Base-by-base conservation (phyloP, 2,888 invertebrate genomes). In the Physocephala rufipes region DNA sequence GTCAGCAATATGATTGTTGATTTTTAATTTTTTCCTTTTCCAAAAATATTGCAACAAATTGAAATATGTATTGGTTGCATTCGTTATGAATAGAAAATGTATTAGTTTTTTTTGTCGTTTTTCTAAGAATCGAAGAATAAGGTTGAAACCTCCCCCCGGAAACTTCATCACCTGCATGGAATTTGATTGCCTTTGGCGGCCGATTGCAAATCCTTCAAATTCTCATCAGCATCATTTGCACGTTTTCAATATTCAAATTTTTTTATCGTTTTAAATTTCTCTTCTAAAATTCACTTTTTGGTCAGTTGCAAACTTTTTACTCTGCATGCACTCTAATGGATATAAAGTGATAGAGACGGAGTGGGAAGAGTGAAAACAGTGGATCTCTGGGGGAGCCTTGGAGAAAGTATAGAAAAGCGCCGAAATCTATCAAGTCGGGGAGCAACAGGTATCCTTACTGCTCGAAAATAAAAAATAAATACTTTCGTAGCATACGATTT, bases 171-270 rank as follows among this genome's bases (percentile, higher is more conserved):
- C 12, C 47, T 36, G 36, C 9, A 36, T 36, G 36, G 4, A 36
- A 4, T 9, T 36, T 9, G 5, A 36, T 9, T 36, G 36, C 36
- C 4, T 9, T 36, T 9, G 5, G 36, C 36, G 5, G 9, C 9
- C 36, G 36, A 36, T 4, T 9, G 36, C n/a, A n/a, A n/a, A n/a
- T 4, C 36, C 36, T 36, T 36, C 36, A 36, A 36, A 7, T 9
- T 4, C 36, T 45, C 45, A 59, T 67, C 36, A 45, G 21, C 47
- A 67, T 45, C 4, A 55, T 16, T 26, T 28, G 67, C 59, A 67
- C 67, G 67, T 59, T 67, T 67, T 67, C 67, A 67, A 67, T 67
- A 67, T 36, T 36, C 36, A 36, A 9, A 36, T 7, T 36, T 36
- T 9, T n/a, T n/a, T n/a, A n/a, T n/a, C n/a, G n/a, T n/a, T n/a